Conservation (phyloP, 2,888 invertebrate species). For the Abrostola tripartita region DNA sequence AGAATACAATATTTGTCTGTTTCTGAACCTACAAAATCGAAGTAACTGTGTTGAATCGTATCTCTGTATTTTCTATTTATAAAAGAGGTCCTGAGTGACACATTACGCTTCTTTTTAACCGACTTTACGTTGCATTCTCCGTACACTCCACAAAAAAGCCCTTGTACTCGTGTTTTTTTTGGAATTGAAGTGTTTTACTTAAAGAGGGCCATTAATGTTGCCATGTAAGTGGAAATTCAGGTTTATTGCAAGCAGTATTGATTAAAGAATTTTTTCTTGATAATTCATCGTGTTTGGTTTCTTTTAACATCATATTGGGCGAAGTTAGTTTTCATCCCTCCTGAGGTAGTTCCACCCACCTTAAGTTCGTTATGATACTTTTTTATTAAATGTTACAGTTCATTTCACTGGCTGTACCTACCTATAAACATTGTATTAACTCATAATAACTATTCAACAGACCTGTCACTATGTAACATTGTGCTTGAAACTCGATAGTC, state of each 20-base stretch:
- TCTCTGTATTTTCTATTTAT: constrained; percentile 17
- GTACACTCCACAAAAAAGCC: constrained; percentile 19
- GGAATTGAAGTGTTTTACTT: constrained; percentile 28
- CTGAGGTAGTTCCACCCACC: no score
- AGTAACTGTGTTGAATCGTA: constrained; percentile 29
- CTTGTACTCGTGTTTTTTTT: constrained; percentile 26
- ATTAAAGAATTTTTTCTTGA: neutral
- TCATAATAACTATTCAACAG: constrained; percentile 33
- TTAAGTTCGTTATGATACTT: no score
- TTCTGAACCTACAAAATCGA: constrained; percentile 29
- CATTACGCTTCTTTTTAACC: constrained; percentile 30
- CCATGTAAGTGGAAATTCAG: constrained; percentile 23
- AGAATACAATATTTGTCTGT: constrained; percentile 21
- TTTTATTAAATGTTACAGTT: no score
- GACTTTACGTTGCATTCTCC: constrained; percentile 1
- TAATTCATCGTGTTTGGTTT: neutral
- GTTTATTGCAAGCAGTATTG: neutral
- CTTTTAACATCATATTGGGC: no score
- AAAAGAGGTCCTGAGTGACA: constrained; percentile 31
- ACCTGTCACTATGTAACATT: constrained; percentile 35
- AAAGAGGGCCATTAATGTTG: constrained; percentile 24
- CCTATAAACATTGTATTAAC: constrained; percentile 35
- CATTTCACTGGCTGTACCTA: neutral
- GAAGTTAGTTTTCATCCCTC: no score
- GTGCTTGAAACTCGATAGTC: constrained; percentile 61